A percentile compares a stretch with the other conserved stretches of the same genome.
These are phyloP conservation scores for Lithosia quadra DNA, from an alignment of 2,888 invertebrate genomes.

Conservation along the genomic window DNA sequence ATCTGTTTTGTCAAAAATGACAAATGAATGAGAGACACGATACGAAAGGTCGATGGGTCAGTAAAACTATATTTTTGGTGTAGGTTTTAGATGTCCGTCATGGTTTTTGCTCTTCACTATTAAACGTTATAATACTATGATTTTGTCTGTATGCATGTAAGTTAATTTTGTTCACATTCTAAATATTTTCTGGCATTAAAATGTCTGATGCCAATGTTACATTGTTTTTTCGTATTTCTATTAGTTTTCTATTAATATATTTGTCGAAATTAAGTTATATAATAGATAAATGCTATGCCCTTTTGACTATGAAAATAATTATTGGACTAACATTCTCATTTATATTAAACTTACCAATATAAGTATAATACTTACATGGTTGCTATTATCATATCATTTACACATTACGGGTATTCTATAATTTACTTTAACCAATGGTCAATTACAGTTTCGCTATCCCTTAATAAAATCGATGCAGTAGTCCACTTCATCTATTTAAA, in stretches of 20 bases:
- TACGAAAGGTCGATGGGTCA: constrained; percentile 75
- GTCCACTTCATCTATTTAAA: neutral
- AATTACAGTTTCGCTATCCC: neutral
- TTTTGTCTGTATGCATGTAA: constrained; percentile 76
- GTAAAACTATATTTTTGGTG: constrained; percentile 68
- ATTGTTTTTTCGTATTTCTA: constrained; percentile 38
- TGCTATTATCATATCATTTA: neutral
- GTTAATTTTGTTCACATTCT: constrained; percentile 56
- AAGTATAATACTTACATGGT: neutral
- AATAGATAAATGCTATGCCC: constrained; percentile 30
- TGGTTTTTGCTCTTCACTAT: constrained; percentile 81
- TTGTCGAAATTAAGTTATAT: constrained; percentile 45
- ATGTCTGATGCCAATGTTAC: constrained; percentile 38
- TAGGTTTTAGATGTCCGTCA: constrained; percentile 71
- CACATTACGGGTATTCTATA: neutral
- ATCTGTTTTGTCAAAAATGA: constrained; percentile 27
- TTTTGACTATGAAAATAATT: constrained; percentile 1
- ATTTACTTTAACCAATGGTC: too few species aligned
- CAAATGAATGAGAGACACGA: constrained; percentile 46
- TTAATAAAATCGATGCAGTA: neutral
- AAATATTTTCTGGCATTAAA: constrained; percentile 32
- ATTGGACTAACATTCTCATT: neutral
- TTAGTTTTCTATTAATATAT: constrained; percentile 38
- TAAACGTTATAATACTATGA: constrained; percentile 62
- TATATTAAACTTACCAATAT: neutral